Evolutionary conservation across 1,140 invertebrate genomes (phyloP), one percentile per base, ranked within the genome.

Genomic region (Papilio xuthus): DNA sequence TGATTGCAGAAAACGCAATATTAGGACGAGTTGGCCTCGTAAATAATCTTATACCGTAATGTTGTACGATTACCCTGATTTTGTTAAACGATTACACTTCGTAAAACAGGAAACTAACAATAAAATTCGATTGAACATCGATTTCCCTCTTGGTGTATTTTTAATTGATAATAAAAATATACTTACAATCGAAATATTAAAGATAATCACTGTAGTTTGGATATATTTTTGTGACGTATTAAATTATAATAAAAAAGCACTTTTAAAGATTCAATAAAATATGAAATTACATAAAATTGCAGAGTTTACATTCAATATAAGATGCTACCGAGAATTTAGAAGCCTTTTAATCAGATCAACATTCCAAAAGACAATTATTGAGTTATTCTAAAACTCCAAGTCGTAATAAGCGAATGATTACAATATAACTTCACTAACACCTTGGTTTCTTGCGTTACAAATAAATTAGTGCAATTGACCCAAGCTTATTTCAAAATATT

Each of bases 1-100:
- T 73, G 71, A 73, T 42, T 42, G 10, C 42, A 50, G 71, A 73
- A 71, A 73, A 73, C 23, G 71, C 13, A 47, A 26, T 73, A 73
- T 73, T 73, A 73, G 71, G 42, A 71, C 70, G 70, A 47, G 41
- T 9, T 37, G 69, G 42, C 20, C 37, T 47, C 41, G 20, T 73
- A 73, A 73, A 73, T 73, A 73, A 73, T 47, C n/a, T 23, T 73
- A 50, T 73, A 73, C 71, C 41, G 71, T 73, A 73, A 73, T 73
- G 37, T 47, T 72, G 71, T 73, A 73, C 71, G 71, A 73, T 47
- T 73, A 73, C 71, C 71, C 71, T 73, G 71, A 73, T 73, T 73
- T 73, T 47, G 20, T 73, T 15, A 73, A 73, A 73, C 71, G 20
- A 73, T 23, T 23, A 72, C 28, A 70, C 70, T 72, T 72, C 37